Evolutionary conservation across 2,113 vertebrate species (phyloP).

Genomic region (Muntiacus reevesi): DNA sequence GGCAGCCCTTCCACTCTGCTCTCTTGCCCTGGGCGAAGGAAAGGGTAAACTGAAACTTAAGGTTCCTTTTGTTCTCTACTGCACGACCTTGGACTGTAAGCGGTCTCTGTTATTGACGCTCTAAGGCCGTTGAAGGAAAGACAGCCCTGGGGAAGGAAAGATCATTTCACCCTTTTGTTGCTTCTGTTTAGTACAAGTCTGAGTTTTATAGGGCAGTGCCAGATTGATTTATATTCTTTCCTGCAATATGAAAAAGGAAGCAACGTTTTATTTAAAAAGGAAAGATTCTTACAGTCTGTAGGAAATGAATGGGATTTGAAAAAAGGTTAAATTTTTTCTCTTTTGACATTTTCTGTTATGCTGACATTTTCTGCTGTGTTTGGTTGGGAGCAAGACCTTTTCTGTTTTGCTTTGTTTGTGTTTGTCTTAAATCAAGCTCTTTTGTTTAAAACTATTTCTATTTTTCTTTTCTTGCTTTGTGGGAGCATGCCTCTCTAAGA

Average conservation of each 20-base stretch:
- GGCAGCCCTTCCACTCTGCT: background rate
- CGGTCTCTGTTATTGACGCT: background rate
- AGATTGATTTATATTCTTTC: constrained; percentile 24
- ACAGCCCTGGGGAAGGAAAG: background rate
- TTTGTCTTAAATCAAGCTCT: constrained; percentile 47
- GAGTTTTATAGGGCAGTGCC: background rate
- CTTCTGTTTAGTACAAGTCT: background rate
- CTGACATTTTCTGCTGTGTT: constrained; percentile 57
- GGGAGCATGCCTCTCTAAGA: background rate
- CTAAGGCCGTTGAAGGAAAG: background rate
- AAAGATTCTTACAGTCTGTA: constrained; percentile 36
- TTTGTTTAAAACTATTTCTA: constrained; percentile 48
- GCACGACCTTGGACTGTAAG: background rate
- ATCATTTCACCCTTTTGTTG: background rate
- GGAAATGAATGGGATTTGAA: constrained; percentile 51
- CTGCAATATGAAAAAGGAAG: background rate
- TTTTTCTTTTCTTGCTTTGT: constrained; percentile 1
- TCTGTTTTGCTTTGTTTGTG: constrained; percentile 32
- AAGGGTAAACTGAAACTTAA: background rate
- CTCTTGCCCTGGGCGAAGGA: background rate
- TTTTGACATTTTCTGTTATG: constrained; percentile 61
- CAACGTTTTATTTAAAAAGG: constrained; percentile 2
- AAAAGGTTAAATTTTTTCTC: constrained; percentile 39
- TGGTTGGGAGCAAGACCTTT: constrained; percentile 39
- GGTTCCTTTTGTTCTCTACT: background rate